Conservation (phyloP, 2,797 vertebrate genomes). For the Trichosurus vulpecula region DNA sequence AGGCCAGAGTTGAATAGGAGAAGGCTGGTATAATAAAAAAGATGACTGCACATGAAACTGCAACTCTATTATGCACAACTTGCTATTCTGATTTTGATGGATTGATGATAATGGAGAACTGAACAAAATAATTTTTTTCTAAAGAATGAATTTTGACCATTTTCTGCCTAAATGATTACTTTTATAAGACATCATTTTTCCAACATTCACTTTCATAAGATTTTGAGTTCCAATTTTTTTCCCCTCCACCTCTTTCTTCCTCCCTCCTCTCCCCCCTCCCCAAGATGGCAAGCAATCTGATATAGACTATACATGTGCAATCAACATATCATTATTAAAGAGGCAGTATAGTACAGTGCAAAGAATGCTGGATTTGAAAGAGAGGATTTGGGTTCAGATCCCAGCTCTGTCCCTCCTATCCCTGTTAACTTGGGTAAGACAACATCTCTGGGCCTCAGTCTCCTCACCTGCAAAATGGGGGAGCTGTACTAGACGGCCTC, state of each 20-base stretch:
- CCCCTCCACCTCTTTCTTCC: too few relatives aligned
- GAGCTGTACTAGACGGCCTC: background rate
- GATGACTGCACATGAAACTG: background rate
- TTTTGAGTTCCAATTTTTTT: too few relatives aligned
- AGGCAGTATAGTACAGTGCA: background rate
- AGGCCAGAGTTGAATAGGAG: background rate
- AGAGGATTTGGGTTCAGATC: background rate
- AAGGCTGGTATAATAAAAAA: background rate
- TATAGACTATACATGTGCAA: too few relatives aligned
- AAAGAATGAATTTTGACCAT: background rate
- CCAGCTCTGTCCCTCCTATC: background rate
- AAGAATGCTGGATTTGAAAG: background rate
- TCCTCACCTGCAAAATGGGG: background rate
- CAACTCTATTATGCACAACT: background rate
- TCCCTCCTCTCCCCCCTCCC: too few relatives aligned
- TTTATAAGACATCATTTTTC: background rate
- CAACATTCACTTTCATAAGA: too few relatives aligned
- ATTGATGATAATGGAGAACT: background rate
- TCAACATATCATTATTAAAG: background rate
- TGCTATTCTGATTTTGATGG: background rate
- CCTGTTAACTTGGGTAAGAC: background rate
- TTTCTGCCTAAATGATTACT: background rate
- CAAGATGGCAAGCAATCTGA: too few relatives aligned
- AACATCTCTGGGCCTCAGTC: background rate
- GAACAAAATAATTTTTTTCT: background rate